Evolutionary conservation across 2,113 vertebrate genomes (phyloP).

Genomic region (Brachyhypopomus gauderio): DNA sequence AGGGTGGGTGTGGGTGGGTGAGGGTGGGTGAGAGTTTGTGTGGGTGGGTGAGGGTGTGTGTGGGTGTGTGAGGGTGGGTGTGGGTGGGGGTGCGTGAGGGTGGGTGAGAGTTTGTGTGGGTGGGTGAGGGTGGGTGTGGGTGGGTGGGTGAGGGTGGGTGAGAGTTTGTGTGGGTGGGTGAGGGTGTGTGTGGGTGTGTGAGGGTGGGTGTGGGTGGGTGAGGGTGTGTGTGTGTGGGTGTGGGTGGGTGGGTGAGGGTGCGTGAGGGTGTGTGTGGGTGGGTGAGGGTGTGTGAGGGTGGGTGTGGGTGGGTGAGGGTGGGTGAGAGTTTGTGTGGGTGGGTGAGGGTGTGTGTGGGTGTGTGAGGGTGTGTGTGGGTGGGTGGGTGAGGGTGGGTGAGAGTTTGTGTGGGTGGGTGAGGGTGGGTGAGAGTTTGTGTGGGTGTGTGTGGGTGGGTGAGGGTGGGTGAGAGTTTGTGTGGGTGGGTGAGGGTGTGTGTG

Average conservation of each 20-base stretch:
- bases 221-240: not conserved
- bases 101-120: not conserved
- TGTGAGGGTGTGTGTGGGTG: too few species aligned
- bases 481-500: slow-evolving; percentile 22
- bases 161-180: slow-evolving; percentile 5
- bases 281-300: not conserved
- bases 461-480: not conserved
- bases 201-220: not conserved
- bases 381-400: slow-evolving; percentile 1
- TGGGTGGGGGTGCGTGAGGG: not conserved
- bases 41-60: slow-evolving; percentile 17
- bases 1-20: not conserved
- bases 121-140: not conserved
- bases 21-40: not conserved
- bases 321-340: not conserved
- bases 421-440: not conserved
- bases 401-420: not conserved
- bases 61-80: not conserved
- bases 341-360: slow-evolving; percentile 24
- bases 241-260: slow-evolving; percentile 8
- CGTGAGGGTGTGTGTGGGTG: not conserved
- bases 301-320: slow-evolving; percentile 8
- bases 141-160: too few species aligned
- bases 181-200: slow-evolving; percentile 7
- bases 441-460: not conserved